phyloP scores from a whole-genome alignment of 2,797 vertebrate species.

The Crenuchus spilurus region DNA sequence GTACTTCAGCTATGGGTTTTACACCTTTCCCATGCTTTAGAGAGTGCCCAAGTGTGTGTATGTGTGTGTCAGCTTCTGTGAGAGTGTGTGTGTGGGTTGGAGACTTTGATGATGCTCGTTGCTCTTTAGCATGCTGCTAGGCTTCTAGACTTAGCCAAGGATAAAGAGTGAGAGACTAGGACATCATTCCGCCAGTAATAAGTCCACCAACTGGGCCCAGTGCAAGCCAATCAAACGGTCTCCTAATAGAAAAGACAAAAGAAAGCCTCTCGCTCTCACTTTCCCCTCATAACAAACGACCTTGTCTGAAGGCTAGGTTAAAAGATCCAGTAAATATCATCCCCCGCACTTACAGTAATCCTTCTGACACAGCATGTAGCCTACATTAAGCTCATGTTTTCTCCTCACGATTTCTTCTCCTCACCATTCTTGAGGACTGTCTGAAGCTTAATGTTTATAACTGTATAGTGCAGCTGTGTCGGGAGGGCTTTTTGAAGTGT shows the following conservation, averaged over 20 bases:
- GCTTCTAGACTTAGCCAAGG: conserved; percentile 16
- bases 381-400: conserved; percentile 21
- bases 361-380: conserved; percentile 26
- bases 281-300: not conserved
- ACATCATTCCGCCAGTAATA: conserved; percentile 56
- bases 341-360: conserved; percentile 13
- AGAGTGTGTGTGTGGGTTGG: conserved; percentile 1
- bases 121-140: conserved; percentile 15
- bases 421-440: not conserved
- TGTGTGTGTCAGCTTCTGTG: not conserved
- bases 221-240: conserved; percentile 67
- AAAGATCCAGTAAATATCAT: conserved; percentile 36
- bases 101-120: conserved; percentile 19
- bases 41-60: not conserved
- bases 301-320: conserved; percentile 16
- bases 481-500: not conserved
- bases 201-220: conserved; percentile 55
- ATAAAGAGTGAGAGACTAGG: conserved; percentile 33
- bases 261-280: not conserved
- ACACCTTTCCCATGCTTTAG: not conserved
- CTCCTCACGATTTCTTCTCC: not conserved
- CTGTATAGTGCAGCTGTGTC: not conserved
- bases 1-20: not conserved
- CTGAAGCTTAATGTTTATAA: conserved; percentile 14
- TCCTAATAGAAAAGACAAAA: conserved; percentile 50